Evolutionary conservation across 2,113 vertebrate species (phyloP), one percentile per base, ranked within the genome.

Genomic region (Pholis gunnellus): DNA sequence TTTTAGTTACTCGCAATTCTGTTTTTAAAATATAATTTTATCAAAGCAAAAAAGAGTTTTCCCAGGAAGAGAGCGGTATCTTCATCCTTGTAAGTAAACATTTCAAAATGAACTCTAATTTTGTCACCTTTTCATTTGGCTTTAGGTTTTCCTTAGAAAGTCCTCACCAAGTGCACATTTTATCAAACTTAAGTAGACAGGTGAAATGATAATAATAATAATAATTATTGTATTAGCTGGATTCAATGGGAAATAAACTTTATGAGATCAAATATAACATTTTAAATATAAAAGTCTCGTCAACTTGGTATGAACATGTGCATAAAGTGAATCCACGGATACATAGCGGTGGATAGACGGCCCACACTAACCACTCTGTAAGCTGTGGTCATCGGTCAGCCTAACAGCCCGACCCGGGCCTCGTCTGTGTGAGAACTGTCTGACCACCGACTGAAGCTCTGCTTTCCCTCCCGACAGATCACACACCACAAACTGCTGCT

Each of bases 331-430:
- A 61, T 22, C 9, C 48, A 31, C 13, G 31, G 9, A n/a, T 25
- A 20, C 36, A 5, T 5, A 17, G 6, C 22, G 40, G 22, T 56
- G 7, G 59, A 31, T 38, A 46, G 72, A 46, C 60, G 17, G 61
- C 14, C 36, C 27, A 22, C 57, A 68, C 38, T 44, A n/a, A 64
- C 72, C 61, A 44, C 87, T 61, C 59, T 68, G 65, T 88, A 57
- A 70, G 60, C 91, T 93, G 93, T 86, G 88, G 93, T 93, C 87
- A 79, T 31, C 83, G 90, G 89, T 94, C 89, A 90, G 79, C 64
- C 54, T 67, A 52, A 91, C 70, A 48, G 84, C 63, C 70, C 13
- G 22, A 18, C 50, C 85, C 65, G 6, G 6, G 82, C 72, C 86
- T 86, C 82, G 59, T 31, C 63, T 74, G 75, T 83, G 68, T 59